Evolutionary conservation across 2,888 invertebrate genomes (phyloP), one percentile per base, ranked within the genome.

Genomic region (Catocala fraxini): DNA sequence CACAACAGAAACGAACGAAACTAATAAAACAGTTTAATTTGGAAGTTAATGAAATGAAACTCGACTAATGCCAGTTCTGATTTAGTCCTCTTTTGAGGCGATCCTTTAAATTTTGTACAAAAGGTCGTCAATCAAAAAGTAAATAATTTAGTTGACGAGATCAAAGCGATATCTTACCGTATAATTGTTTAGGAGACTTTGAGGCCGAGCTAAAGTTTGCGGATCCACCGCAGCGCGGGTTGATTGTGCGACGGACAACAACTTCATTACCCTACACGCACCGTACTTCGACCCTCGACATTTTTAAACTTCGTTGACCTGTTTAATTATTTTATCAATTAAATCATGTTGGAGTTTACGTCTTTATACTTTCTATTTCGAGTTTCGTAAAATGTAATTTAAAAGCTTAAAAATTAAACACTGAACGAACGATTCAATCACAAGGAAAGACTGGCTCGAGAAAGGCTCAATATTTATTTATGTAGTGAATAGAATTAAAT

Each of bases 121-220:
- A 75, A 77, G 71, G 75, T 75, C 65, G 73, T 79, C 76, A 81
- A 82, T 83, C 77, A 80, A 75, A 83, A 78, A 76, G 79, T 80
- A 79, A 74, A 77, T 72, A 78, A 79, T 78, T 80, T 81, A 77
- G 77, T 78, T 76, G 66, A 65, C 52, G 78, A 80, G 80, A 84
- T 86, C 83, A 85, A 86, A 85, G 84, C 66, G 59, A 71, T 76
- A 74, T 76, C 74, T 75, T 70, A 67, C 63, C 65, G 58, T 68
- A 65, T 79, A 70, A 74, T 76, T 75, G 73, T 73, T 76, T 73
- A 65, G 68, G 65, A 63, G 51, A 56, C 65, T 70, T 68, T 60
- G 64, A 51, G 62, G 53, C 52, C 45, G 51, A 41, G 51, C 39
- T 51, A 58, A 68, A 74, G 72, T 77, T 74, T 63, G 60, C 43